Evolutionary conservation across 2,113 vertebrate species (phyloP).

Genomic region (Trematomus loennbergii): DNA sequence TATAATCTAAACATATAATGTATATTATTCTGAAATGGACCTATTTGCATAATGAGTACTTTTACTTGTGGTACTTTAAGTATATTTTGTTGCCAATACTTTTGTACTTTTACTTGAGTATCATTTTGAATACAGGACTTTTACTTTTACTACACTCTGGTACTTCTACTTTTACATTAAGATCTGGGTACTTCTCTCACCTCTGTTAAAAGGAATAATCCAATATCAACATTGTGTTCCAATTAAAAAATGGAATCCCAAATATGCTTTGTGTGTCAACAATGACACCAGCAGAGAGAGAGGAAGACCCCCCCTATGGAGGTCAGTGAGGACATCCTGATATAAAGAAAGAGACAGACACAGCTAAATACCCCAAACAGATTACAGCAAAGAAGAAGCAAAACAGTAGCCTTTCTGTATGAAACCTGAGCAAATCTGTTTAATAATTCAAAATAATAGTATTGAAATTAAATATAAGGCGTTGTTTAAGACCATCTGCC

Average conservation of each 20-base stretch:
- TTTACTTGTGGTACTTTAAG: too few species aligned
- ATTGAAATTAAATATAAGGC: too few species aligned
- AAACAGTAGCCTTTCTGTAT: too few species aligned
- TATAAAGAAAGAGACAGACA: slow-evolving; percentile 10
- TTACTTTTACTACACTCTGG: too few species aligned
- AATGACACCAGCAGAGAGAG: slow-evolving; percentile 30
- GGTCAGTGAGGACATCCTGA: slow-evolving; percentile 8
- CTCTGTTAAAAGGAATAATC: slow-evolving; percentile 8
- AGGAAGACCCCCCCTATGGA: slow-evolving; percentile 25
- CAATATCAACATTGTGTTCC: slow-evolving; percentile 24
- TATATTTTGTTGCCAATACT: too few species aligned
- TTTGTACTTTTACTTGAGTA: too few species aligned
- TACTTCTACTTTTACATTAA: too few species aligned
- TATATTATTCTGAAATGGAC: too few species aligned
- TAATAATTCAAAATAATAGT: background rate
- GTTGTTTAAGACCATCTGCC: background rate
- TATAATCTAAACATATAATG: too few species aligned
- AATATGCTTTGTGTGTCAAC: slow-evolving; percentile 39
- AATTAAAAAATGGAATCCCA: slow-evolving; percentile 46
- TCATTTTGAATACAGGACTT: too few species aligned
- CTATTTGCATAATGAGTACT: too few species aligned
- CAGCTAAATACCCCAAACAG: background rate
- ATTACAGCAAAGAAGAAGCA: background rate
- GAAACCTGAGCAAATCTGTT: background rate
- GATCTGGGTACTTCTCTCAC: too few species aligned